These are phyloP conservation scores for Platypus cylindrus DNA, from an alignment of 2,888 invertebrate genomes.

Conservation along the genomic window DNA sequence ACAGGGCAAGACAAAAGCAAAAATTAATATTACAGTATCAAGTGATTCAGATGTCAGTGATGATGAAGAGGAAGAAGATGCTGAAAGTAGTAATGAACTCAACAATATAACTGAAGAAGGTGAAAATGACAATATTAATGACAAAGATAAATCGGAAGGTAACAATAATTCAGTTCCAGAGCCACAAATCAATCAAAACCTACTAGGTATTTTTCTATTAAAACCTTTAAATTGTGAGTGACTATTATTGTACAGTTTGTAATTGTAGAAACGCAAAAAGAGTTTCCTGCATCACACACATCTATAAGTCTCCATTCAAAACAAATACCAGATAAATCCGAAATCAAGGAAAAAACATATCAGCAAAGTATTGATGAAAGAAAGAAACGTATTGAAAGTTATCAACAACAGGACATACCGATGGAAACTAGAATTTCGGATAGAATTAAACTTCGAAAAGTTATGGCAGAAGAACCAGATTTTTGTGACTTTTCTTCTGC, in stretches of 20 bases:
- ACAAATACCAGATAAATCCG: slow-evolving; percentile 1
- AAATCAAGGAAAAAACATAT: slow-evolving; percentile 1
- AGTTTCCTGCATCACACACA: too few species aligned
- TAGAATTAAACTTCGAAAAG: slow-evolving; percentile 25
- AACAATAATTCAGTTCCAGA: too few species aligned
- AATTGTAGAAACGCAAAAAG: too few species aligned
- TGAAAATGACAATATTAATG: too few species aligned
- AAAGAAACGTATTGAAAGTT: slow-evolving; percentile 9
- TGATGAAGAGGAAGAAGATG: slow-evolving; percentile 5
- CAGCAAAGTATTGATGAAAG: slow-evolving; percentile 7
- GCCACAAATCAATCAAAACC: too few species aligned
- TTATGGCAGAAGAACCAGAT: slow-evolving; percentile 16
- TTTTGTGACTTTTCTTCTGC: slow-evolving; percentile 15
- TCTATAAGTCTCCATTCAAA: too few species aligned
- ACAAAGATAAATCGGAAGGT: too few species aligned
- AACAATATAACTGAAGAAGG: too few species aligned
- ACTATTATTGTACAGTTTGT: too few species aligned
- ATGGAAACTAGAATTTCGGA: slow-evolving; percentile 30
- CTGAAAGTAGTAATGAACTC: slow-evolving; percentile 10
- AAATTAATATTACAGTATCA: slow-evolving; percentile 21
- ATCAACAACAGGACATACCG: slow-evolving; percentile 10
- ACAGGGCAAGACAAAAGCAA: slow-evolving; percentile 10
- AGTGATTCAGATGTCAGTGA: slow-evolving; percentile 14
- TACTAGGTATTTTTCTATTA: too few species aligned
- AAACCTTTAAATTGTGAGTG: too few species aligned